Conservation (phyloP, 2,888 invertebrate genomes). For the Antheraea assamensis region DNA sequence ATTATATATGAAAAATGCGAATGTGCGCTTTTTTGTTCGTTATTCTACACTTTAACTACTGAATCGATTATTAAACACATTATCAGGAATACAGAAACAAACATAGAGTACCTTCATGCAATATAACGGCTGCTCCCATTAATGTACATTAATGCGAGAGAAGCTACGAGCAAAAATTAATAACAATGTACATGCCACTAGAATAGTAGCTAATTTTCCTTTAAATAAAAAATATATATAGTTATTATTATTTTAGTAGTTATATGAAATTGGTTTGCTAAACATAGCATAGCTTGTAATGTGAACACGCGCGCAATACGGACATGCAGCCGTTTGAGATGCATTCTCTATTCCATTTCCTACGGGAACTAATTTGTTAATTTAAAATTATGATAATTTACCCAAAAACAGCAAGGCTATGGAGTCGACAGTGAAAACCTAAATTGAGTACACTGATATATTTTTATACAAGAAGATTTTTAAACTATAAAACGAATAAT, state of each 20-base stretch:
- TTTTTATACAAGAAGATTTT: no score
- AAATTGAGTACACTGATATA: background rate
- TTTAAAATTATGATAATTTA: constrained; percentile 14
- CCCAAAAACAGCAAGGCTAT: background rate
- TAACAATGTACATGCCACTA: no score
- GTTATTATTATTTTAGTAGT: background rate
- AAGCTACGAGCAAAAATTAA: no score
- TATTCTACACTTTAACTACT: no score
- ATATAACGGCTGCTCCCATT: no score
- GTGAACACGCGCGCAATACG: constrained; percentile 31
- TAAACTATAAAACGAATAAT: background rate
- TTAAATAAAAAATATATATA: background rate
- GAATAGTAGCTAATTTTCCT: no score
- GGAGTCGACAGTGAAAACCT: background rate
- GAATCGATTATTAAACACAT: no score
- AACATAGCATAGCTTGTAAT: constrained; percentile 40
- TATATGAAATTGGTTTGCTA: background rate
- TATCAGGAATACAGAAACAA: no score
- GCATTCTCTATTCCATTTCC: constrained; percentile 61
- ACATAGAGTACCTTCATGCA: no score
- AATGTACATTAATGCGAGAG: no score
- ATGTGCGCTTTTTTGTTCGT: no score
- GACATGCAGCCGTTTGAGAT: constrained; percentile 56
- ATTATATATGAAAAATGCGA: no score
- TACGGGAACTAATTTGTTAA: constrained; percentile 58